Base-by-base conservation (phyloP, 2,113 vertebrate species). In the Labeo catla region DNA sequence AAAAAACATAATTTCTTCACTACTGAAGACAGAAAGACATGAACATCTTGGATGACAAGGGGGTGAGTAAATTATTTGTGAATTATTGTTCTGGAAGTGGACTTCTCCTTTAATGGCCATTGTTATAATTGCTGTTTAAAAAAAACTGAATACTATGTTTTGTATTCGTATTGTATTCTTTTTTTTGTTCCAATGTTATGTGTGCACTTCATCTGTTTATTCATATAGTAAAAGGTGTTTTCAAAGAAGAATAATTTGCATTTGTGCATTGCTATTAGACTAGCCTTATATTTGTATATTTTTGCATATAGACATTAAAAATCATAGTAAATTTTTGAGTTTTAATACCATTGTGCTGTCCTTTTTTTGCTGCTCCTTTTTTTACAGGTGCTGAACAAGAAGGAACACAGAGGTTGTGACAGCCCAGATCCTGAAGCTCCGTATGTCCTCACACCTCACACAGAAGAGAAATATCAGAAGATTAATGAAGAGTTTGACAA, bases 401-500 rank as follows among this genome's bases (percentile, higher is more conserved):
- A 99, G 96, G 98, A 99, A 94, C 98, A 99, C 97, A 97, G 98
- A 98, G 98, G 98, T 94, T 99, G 98, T 95, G 98, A 99, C 97
- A 99, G 98, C 96, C 98, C 98, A 93, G 98, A 99, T 94, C 98
- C 98, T 87, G 98, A 99, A 89, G 96, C 97, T 95, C 97, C 98
- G 93, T 99, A 97, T 97, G 97, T 99, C 95, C 98, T 99, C 95
- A 99, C 98, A 91, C 97, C 98, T 94, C 98, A 99, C 95, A 99
- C 98, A 93, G 98, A 99, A 96, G 98, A 99, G 96, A 99, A 99
- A 94, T 99, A 99, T 97, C 98, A 99, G 97, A 99, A 99, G 99
- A 99, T 99, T 96, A 99, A 99, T 96, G 98, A 99, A 96, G 98
- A 99, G 93, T 99, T 99, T 98, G 98, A 99, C 98, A 99, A 99